Percentiles rank a stretch among this genome's conserved stretches.
phyloP scores from a whole-genome alignment of 2,797 vertebrate genomes.

The Pseudomugil gertrudae region DNA sequence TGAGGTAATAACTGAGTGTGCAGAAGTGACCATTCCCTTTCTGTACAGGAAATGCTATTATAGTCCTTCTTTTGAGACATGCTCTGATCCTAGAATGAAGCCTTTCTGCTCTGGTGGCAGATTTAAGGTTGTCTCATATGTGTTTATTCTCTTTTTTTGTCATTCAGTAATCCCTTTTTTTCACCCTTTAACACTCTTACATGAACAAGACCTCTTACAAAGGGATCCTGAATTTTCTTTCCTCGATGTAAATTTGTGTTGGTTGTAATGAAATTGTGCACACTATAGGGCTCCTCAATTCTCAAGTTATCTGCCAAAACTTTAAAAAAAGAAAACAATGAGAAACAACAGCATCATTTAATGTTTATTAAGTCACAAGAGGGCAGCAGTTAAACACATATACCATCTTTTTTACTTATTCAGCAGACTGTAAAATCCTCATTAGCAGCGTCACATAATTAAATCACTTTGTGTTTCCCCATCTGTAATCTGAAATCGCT shows the following conservation, averaged over 20 bases:
- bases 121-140: constrained; percentile 15
- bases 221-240: constrained; percentile 12
- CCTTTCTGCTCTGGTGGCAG: constrained; percentile 16
- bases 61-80: constrained; percentile 4
- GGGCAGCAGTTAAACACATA: constrained; percentile 60
- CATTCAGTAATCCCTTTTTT: constrained; percentile 2
- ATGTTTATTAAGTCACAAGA: constrained; percentile 31
- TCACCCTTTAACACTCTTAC: not conserved
- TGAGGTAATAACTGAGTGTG: constrained; percentile 8
- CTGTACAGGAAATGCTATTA: constrained; percentile 1
- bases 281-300: constrained; percentile 8
- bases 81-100: constrained; percentile 19
- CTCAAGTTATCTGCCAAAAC: constrained; percentile 24
- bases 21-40: constrained; percentile 7
- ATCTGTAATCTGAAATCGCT: not conserved
- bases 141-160: not conserved
- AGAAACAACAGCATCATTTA: constrained; percentile 30
- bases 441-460: constrained; percentile 14
- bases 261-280: constrained; percentile 33
- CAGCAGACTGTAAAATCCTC: constrained; percentile 49
- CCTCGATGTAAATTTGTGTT: constrained; percentile 2
- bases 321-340: constrained; percentile 8
- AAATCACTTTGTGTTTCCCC: constrained; percentile 15
- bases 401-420: constrained; percentile 59
- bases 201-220: constrained; percentile 10